Base-by-base conservation (phyloP, 2,113 vertebrate genomes). In the Tragelaphus strepsiceros region DNA sequence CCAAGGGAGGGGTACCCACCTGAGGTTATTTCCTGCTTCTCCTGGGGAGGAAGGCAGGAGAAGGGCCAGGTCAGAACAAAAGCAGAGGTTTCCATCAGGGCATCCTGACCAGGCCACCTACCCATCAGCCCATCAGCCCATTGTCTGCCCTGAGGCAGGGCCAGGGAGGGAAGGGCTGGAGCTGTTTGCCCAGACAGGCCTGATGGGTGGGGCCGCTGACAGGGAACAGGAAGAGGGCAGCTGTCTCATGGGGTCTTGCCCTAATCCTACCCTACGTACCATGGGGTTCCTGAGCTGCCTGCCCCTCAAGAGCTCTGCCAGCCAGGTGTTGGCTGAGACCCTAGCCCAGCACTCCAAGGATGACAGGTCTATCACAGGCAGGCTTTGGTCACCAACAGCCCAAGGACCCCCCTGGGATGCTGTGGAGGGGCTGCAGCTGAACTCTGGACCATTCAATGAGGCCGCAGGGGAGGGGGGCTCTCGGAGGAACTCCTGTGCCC, bases 21-120 rank as follows among this genome's bases (percentile, higher is more conserved):
- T 92, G 59, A 95, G 94, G 59, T 88, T 95, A 97, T 93, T 98
- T 98, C 97, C 96, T 89, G 94, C 58, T 94, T 96, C 92, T 97
- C 77, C 19, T 71, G 86, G 71, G 56, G 62, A 91, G 35, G 61
- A 93, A 94, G 85, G 87, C 89, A 91, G 61, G 22, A 94, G 61
- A 90, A 56, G 11, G 82, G 59, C 53, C 80, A 88, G 64, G 81
- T 43, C 77, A 93, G 77, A 92, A 88, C 53, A 82, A 35, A 78
- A 87, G 43, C 46, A 8, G 81, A 92, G 32, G 32, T 93, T 97
- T 78, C 59, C 83, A 54, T 35, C 83, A 90, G 74, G 74, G 59
- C 19, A 87, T 28, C 56, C 43, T 30, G 30, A 19, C 61, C 58
- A 58, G 64, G 67, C 39, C 61, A 62, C 85, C 85, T 89, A 92